Evolutionary conservation across 2,797 vertebrate genomes (phyloP).

Genomic region (Gymnopithys bicolor): DNA sequence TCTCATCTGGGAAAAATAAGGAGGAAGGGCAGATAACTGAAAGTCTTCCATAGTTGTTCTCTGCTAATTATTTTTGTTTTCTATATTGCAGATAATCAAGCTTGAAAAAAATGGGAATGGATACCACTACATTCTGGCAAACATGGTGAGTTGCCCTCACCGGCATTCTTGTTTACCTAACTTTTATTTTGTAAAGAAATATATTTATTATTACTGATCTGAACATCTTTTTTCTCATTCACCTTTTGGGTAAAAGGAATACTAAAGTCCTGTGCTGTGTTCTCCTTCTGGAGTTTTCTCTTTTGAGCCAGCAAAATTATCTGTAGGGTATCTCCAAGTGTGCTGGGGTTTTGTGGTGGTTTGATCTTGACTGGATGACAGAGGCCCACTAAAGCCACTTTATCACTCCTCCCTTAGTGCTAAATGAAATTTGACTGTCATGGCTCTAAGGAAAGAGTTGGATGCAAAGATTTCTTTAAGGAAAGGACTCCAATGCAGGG

Average conservation of each 20-base stretch:
- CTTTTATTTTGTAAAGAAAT: not conserved
- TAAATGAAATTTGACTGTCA: not conserved
- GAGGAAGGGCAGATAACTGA: not conserved
- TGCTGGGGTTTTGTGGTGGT: not conserved
- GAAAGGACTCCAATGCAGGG: not conserved
- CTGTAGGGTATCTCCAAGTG: not conserved
- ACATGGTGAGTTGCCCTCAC: slow-evolving; percentile 87
- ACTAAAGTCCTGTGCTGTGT: not conserved
- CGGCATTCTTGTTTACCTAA: not conserved
- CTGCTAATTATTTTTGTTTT: slow-evolving; percentile 4
- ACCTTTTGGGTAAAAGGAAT: not conserved
- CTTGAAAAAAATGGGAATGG: slow-evolving; percentile 96
- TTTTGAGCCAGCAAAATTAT: not conserved
- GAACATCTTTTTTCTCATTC: not conserved
- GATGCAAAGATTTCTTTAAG: not conserved
- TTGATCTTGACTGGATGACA: not conserved
- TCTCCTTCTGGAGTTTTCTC: not conserved
- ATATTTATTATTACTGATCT: not conserved
- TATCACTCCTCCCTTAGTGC: not conserved
- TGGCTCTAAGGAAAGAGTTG: not conserved
- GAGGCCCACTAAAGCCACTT: not conserved
- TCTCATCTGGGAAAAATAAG: not conserved
- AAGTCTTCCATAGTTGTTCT: not conserved
- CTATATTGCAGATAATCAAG: slow-evolving; percentile 89
- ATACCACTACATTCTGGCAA: slow-evolving; percentile 98